A percentile compares a stretch with the other conserved stretches of the same genome.
These are phyloP conservation scores for Alethe castanea DNA, from an alignment of 2,113 vertebrate genomes.

Conservation along the genomic window DNA sequence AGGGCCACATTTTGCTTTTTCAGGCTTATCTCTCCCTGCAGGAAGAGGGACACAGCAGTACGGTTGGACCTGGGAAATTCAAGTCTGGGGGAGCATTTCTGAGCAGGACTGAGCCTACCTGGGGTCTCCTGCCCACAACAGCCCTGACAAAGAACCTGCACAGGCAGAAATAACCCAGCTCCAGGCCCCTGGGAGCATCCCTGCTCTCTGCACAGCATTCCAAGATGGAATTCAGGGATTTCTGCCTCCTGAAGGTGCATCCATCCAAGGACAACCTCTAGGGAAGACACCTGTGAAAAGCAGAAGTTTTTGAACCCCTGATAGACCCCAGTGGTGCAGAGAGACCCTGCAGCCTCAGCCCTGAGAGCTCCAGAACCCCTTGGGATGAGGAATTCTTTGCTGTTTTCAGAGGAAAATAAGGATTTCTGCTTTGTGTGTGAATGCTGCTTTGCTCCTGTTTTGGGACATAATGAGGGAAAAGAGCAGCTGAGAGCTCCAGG, in stretches of 20 bases:
- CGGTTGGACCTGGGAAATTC: not conserved
- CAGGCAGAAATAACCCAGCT: not conserved
- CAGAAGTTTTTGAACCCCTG: not conserved
- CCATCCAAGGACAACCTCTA: not conserved
- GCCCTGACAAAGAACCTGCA: not conserved
- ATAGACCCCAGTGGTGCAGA: fast-evolving
- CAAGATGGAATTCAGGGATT: fast-evolving
- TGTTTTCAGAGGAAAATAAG: not conserved
- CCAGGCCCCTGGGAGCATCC: not conserved
- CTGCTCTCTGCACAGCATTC: fast-evolving
- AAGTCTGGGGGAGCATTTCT: not conserved
- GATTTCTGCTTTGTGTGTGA: not conserved
- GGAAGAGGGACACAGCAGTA: not conserved
- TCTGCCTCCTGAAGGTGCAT: not conserved
- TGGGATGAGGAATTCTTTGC: not conserved
- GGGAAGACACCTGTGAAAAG: fast-evolving
- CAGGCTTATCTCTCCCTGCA: not conserved
- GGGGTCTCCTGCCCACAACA: not conserved
- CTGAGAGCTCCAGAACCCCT: not conserved
- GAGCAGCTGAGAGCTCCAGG: not conserved
- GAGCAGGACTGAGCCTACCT: not conserved
- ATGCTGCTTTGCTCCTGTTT: not conserved
- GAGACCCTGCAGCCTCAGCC: not conserved
- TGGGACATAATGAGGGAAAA: not conserved
- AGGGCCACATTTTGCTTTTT: not conserved